A percentile compares a stretch with the other conserved stretches of the same genome.
These are phyloP conservation scores for Scopus umbretta DNA, from an alignment of 2,113 vertebrate species.

Conservation along the genomic window DNA sequence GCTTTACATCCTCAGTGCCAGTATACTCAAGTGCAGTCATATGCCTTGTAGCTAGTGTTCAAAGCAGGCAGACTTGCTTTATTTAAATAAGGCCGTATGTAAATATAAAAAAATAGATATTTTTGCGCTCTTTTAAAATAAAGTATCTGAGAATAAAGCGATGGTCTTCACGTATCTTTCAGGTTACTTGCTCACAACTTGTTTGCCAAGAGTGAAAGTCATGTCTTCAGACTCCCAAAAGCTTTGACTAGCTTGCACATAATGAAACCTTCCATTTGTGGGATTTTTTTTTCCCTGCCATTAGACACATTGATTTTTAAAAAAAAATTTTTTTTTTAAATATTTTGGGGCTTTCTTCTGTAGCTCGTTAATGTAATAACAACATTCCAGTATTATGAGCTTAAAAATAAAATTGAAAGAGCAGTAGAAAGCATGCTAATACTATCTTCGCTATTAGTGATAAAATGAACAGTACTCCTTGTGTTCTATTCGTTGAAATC, in stretches of 20 bases:
- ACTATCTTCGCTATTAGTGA: not conserved
- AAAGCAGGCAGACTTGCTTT: not conserved
- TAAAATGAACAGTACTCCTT: not conserved
- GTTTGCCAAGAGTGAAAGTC: not conserved
- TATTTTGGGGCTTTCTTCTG: not conserved
- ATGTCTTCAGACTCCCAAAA: not conserved
- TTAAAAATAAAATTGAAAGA: not conserved
- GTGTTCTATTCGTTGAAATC: not conserved
- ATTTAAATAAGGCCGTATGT: not conserved
- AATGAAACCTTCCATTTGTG: not conserved
- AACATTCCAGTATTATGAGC: not conserved
- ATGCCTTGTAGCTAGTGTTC: not conserved
- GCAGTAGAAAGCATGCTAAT: not conserved
- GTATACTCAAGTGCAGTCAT: not conserved
- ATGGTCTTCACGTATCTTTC: not conserved
- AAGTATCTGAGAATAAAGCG: not conserved
- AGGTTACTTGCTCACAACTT: not conserved
- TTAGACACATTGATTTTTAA: rapidly evolving
- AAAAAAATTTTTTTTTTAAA: not conserved
- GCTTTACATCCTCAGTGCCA: not conserved
- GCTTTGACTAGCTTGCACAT: not conserved
- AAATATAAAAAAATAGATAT: not conserved
- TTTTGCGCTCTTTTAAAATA: not conserved
- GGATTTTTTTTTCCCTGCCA: not conserved
- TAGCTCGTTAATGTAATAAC: not conserved